A percentile compares a stretch with the other conserved stretches of the same genome.
Evolutionary conservation across 37 sponge, comb jelly and placozoan genomes (phyloP).

Genomic region (Agelas oroides): DNA sequence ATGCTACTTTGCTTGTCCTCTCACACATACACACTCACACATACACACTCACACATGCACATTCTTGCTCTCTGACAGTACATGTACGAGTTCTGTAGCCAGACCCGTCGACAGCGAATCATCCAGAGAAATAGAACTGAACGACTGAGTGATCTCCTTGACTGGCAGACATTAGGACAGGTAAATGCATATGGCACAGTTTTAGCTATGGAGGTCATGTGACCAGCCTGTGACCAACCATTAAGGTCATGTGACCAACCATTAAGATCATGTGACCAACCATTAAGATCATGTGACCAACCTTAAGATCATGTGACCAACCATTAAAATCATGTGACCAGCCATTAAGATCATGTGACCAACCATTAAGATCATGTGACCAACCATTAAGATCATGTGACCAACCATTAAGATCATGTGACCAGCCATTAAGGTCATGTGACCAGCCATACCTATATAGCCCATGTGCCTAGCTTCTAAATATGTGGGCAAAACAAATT

Average conservation of each 20-base stretch:
- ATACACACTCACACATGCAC: constrained; percentile 13
- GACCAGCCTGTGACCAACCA: too few relatives aligned
- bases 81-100: constrained; percentile 87
- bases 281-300: too few relatives aligned
- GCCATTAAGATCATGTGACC: too few relatives aligned
- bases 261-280: neutral
- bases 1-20: neutral
- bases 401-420: too few relatives aligned
- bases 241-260: neutral
- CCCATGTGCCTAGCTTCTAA: too few relatives aligned
- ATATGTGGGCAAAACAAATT: too few relatives aligned
- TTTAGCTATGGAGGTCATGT: neutral
- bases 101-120: constrained; percentile 91
- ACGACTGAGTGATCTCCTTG: constrained; percentile 94
- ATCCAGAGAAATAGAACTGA: constrained; percentile 98
- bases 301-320: too few relatives aligned
- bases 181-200: constrained; percentile 14
- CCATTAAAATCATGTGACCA: too few relatives aligned
- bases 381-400: too few relatives aligned
- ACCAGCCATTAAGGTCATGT: too few relatives aligned
- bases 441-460: too few relatives aligned
- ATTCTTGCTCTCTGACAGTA: constrained; percentile 31
- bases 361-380: too few relatives aligned
- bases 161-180: constrained; percentile 92
- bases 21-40: constrained; percentile 27